A percentile compares a stretch with the other conserved stretches of the same genome.
Evolutionary conservation across 2,888 invertebrate genomes (phyloP).

Genomic region (Erebia epiphron): DNA sequence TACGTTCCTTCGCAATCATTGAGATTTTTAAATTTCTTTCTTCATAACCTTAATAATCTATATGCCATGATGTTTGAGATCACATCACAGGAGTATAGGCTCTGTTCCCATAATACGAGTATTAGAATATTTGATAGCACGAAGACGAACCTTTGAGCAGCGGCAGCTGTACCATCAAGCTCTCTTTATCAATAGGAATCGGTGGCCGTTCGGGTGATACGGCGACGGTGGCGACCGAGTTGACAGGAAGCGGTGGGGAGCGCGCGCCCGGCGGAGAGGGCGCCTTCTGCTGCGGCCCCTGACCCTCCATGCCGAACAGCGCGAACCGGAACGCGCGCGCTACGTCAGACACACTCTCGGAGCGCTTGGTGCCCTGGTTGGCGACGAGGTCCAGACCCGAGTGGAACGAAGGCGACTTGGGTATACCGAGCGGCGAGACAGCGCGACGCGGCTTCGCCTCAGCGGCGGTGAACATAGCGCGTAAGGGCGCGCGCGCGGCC

Average conservation of each 20-base stretch:
- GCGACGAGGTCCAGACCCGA: slow-evolving; percentile 92
- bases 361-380: slow-evolving; percentile 79
- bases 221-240: slow-evolving; percentile 47
- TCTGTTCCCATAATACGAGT: too few species aligned
- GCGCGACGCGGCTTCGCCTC: slow-evolving; percentile 78
- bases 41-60: neutral
- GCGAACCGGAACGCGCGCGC: slow-evolving; percentile 79
- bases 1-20: neutral
- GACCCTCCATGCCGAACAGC: slow-evolving; percentile 71
- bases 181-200: slow-evolving; percentile 69
- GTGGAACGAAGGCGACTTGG: slow-evolving; percentile 94
- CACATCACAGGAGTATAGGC: neutral
- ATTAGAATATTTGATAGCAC: neutral
- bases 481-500: slow-evolving; percentile 80
- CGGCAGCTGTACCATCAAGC: slow-evolving; percentile 78
- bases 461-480: slow-evolving; percentile 81
- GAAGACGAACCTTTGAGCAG: slow-evolving; percentile 77
- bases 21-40: neutral
- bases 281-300: slow-evolving; percentile 67
- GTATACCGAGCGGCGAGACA: slow-evolving; percentile 87
- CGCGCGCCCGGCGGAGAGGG: slow-evolving; percentile 74
- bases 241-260: slow-evolving; percentile 65
- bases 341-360: slow-evolving; percentile 76
- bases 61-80: neutral
- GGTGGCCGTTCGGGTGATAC: slow-evolving; percentile 63